phyloP scores from a whole-genome alignment of 35 echinoderm and acorn worm genomes.

The Ophioderma brevispina region DNA sequence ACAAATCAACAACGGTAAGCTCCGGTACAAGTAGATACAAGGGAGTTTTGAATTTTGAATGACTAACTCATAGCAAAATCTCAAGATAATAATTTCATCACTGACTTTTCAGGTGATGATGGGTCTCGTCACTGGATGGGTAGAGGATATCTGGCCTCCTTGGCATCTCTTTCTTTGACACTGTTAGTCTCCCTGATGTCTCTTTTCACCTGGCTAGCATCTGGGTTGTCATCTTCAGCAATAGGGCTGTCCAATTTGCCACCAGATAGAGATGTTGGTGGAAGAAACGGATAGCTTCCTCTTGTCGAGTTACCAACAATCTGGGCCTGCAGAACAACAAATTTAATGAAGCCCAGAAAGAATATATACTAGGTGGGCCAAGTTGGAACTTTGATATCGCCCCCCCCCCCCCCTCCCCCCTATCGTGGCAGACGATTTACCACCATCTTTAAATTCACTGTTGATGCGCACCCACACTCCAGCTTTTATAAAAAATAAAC shows the following conservation, averaged over 20 bases:
- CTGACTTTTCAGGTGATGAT: slow-evolving; percentile 62
- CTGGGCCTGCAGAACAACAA: slow-evolving; percentile 19
- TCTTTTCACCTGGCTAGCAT: slow-evolving; percentile 35
- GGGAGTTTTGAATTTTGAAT: no score
- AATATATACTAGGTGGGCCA: no score
- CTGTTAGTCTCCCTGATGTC: slow-evolving; percentile 57
- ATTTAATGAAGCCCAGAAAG: background rate
- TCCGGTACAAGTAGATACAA: no score
- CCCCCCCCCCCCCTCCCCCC: no score
- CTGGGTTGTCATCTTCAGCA: background rate
- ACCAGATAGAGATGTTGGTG: background rate
- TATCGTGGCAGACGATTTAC: no score
- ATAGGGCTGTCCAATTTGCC: background rate
- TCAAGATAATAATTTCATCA: background rate
- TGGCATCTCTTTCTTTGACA: slow-evolving; percentile 46
- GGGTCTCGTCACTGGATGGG: slow-evolving; percentile 54
- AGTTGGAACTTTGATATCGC: no score
- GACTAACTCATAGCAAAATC: no score
- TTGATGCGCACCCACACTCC: no score
- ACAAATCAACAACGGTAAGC: no score
- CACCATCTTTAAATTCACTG: no score
- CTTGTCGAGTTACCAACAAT: slow-evolving; percentile 60
- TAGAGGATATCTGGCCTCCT: slow-evolving; percentile 69
- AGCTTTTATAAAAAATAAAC: no score
- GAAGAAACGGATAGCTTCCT: slow-evolving; percentile 65